Percentiles rank a stretch among this genome's conserved stretches.
These are phyloP conservation scores for Prosapia bicincta DNA, from an alignment of 2,888 invertebrate species.

Conservation along the genomic window DNA sequence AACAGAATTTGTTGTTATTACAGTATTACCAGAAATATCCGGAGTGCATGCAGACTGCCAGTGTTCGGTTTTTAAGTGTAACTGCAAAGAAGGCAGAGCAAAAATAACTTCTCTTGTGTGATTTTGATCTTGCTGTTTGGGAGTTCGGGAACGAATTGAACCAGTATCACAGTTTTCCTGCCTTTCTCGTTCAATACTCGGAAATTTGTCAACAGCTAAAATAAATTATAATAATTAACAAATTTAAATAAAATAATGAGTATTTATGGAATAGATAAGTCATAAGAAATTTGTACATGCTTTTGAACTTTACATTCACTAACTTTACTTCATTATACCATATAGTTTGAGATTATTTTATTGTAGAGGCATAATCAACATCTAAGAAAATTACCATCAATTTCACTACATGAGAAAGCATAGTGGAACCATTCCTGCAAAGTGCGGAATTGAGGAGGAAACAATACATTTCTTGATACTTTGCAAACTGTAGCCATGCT, in stretches of 20 bases:
- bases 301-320: too few relatives aligned
- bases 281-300: too few relatives aligned
- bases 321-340: too few relatives aligned
- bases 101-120: conserved; percentile 95
- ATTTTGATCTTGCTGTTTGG: conserved; percentile 69
- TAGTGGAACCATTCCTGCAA: conserved; percentile 96
- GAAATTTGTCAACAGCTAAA: conserved; percentile 84
- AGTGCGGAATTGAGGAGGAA: conserved; percentile 93
- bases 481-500: conserved; percentile 94
- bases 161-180: conserved; percentile 48
- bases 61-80: conserved; percentile 92
- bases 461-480: conserved; percentile 85
- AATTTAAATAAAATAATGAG: too few relatives aligned
- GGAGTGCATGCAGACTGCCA: conserved; percentile 73
- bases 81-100: conserved; percentile 86
- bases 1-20: too few relatives aligned
- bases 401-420: conserved; percentile 91
- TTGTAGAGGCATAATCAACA: too few relatives aligned
- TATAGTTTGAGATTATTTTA: too few relatives aligned
- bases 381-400: conserved; percentile 92
- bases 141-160: conserved; percentile 47
- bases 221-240: conserved; percentile 11
- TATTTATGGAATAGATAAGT: too few relatives aligned
- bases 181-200: conserved; percentile 76
- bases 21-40: conserved; percentile 60